Conservation (phyloP, 2,888 invertebrate genomes). For the Torymus texanus region DNA sequence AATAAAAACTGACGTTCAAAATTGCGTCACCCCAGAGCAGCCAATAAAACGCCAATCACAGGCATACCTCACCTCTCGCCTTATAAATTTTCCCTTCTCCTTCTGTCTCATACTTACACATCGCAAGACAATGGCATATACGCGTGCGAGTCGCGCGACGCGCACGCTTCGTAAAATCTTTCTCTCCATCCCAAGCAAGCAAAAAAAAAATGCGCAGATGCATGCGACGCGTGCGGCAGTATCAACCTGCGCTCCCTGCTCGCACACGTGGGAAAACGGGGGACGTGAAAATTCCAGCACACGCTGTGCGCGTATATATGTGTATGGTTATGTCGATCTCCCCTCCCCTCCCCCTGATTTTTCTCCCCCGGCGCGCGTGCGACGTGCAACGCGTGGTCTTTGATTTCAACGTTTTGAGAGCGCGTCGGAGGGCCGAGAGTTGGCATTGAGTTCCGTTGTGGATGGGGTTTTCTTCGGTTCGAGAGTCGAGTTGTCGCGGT, state of each 20-base stretch:
- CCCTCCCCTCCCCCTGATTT: conserved; percentile 4
- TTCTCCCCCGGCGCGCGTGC: background rate
- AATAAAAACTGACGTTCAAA: background rate
- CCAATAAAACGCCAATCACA: background rate
- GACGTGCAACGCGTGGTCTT: too few relatives aligned
- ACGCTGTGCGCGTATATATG: background rate
- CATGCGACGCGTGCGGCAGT: conserved; percentile 38
- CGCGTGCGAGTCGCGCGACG: background rate
- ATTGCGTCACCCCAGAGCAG: background rate
- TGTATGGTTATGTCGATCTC: conserved; percentile 3
- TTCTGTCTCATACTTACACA: background rate
- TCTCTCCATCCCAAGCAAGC: background rate
- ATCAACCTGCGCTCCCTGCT: conserved; percentile 37
- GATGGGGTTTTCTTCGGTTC: too few relatives aligned
- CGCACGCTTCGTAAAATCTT: background rate
- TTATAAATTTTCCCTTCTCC: background rate
- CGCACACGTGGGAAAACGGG: conserved; percentile 54
- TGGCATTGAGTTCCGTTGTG: too few relatives aligned
- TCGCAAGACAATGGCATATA: background rate
- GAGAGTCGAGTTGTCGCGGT: too few relatives aligned
- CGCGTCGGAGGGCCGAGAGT: too few relatives aligned
- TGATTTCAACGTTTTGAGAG: too few relatives aligned
- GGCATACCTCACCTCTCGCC: background rate
- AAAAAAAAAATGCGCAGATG: too few relatives aligned
- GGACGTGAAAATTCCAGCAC: conserved; percentile 53